Base-by-base conservation (phyloP, 2,888 invertebrate species). In the Lepidocyrtoides sp. region DNA sequence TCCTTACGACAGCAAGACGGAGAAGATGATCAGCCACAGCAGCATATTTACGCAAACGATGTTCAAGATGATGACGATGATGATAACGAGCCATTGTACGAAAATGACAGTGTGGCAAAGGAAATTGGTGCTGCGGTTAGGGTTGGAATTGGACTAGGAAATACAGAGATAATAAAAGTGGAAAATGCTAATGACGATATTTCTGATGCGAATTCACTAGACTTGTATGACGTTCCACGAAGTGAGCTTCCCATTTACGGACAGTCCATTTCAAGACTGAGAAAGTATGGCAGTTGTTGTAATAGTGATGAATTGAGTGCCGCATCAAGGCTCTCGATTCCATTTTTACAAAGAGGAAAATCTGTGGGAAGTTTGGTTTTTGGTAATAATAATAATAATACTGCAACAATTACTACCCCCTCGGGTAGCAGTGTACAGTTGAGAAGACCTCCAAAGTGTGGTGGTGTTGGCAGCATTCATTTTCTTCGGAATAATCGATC, bases 211-310 rank as follows among this genome's bases (percentile, higher is more conserved):
- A 92, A 79, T 60, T 88, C 91, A 10, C 92, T 95, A 26, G 96
- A 96, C 93, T 95, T 96, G 92, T 97, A 97, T 95, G 97, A 97
- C 94, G 96, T 97, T 79, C 96, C 97, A 1, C 63, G 89, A 44
- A 91, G 44, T 54, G 82, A 89, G 77, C 66, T 91, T 10, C 95
- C 96, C 5, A 48, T 83, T 66, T 92, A 86, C 26, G 92, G 92
- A n/a, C 89, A 91, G 41, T 90, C 89, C 8, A 17, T 92, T 0
- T 63, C 92, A 12, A 57, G 91, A 36, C 69, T 91, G 10, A 86
- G 92, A 57, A 92, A 86, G 51, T 75, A 89, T 81, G 91, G 91
- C 0, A 88, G 88, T 26, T 88, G 88, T 44, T 54, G n/a, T 20
- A 41, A 23, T 17, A 12, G 36, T 26, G 66, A 88, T 72, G 48